phyloP scores from a whole-genome alignment of 2,113 vertebrate genomes.

The Phylloscopus trochilus region DNA sequence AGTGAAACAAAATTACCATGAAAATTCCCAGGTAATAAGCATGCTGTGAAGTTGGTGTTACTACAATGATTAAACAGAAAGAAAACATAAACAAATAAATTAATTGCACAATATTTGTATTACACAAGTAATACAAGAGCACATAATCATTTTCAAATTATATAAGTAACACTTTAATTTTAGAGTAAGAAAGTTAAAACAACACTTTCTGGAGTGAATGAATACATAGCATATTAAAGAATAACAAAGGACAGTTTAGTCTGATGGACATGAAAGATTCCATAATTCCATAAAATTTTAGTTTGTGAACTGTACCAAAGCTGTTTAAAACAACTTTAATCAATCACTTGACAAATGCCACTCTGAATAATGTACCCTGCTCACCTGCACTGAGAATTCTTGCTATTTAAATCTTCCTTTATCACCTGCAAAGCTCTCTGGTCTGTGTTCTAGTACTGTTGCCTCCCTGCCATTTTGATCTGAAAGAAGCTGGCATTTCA shows the following conservation, averaged over 20 bases:
- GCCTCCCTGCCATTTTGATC: not conserved
- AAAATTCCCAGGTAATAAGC: not conserved
- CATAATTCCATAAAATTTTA: not conserved
- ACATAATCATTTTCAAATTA: not conserved
- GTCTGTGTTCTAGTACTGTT: not conserved
- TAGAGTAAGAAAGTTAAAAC: not conserved
- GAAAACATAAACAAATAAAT: not conserved
- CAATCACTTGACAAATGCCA: not conserved
- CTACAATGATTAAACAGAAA: not conserved
- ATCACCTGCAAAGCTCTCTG: not conserved
- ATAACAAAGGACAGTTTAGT: not conserved
- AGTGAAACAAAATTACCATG: not conserved
- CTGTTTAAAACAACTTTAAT: not conserved
- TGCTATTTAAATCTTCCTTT: not conserved
- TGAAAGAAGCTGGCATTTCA: not conserved
- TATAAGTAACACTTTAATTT: not conserved
- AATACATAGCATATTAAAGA: not conserved
- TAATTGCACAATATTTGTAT: not conserved
- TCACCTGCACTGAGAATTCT: not conserved
- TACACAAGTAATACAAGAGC: not conserved
- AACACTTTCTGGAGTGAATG: not conserved
- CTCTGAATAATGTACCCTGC: not conserved
- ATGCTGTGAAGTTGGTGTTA: not conserved
- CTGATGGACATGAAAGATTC: not conserved
- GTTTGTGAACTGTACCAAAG: not conserved